Percentiles rank a stretch among this genome's conserved stretches.
Evolutionary conservation across 2,113 vertebrate species (phyloP).

Genomic region (Fukomys damarensis): DNA sequence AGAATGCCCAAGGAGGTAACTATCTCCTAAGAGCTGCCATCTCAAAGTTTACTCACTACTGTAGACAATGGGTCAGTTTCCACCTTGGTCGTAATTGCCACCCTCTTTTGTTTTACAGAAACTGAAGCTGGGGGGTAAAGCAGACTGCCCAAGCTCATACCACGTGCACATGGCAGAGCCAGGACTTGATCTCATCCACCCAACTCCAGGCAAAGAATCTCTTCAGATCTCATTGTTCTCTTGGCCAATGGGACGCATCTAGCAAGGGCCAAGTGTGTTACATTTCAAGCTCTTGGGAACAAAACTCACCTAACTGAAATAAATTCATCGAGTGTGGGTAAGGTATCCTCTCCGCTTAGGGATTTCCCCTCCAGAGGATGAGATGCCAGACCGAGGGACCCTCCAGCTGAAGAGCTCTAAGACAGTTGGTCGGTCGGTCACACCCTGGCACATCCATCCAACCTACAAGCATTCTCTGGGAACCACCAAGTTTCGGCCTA

Average conservation of each 20-base stretch:
- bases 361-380: background rate
- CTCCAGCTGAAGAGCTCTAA: background rate
- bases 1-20: background rate
- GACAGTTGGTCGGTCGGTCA: rapidly evolving
- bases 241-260: background rate
- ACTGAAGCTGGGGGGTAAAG: background rate
- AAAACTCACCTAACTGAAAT: background rate
- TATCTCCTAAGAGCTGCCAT: background rate
- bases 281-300: background rate
- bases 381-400: background rate
- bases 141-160: no score
- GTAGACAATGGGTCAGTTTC: rapidly evolving
- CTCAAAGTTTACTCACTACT: background rate
- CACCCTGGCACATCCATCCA: rapidly evolving
- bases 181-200: background rate
- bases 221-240: background rate
- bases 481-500: background rate
- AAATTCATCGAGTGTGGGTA: background rate
- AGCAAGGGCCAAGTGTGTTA: background rate
- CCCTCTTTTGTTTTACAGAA: background rate
- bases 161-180: background rate
- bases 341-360: background rate
- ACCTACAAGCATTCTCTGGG: background rate
- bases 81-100: no score
- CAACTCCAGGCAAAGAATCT: background rate